Evolutionary conservation across 1,140 invertebrate genomes (phyloP).

Genomic region (Anadara kagoshimensis): DNA sequence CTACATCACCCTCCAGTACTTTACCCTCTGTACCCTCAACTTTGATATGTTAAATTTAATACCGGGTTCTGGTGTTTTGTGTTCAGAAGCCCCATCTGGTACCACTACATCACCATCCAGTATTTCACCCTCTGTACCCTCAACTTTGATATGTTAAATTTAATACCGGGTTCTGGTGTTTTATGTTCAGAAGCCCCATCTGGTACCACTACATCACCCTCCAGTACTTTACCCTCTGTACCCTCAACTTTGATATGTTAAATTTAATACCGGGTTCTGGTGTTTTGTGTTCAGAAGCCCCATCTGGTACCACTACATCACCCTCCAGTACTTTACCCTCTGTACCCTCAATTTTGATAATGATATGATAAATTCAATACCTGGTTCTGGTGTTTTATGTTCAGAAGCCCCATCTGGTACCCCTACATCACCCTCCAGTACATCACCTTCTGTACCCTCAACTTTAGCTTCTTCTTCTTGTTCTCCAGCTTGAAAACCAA

Average conservation of each 20-base stretch:
- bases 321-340: background rate
- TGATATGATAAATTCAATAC: too few species aligned
- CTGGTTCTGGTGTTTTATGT: conserved; percentile 48
- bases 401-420: background rate
- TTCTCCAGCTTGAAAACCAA: conserved; percentile 8
- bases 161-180: conserved; percentile 51
- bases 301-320: too few species aligned
- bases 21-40: conserved; percentile 39
- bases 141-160: too few species aligned
- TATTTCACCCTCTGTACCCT: background rate
- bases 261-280: too few species aligned
- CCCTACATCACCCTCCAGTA: conserved; percentile 22
- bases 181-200: conserved; percentile 12
- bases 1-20: conserved; percentile 21
- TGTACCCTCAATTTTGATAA: too few species aligned
- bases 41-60: too few species aligned
- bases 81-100: too few species aligned
- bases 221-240: conserved; percentile 28
- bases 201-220: conserved; percentile 11
- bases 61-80: too few species aligned
- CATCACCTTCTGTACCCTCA: conserved; percentile 39
- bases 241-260: conserved; percentile 31
- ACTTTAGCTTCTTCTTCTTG: conserved; percentile 16
- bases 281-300: too few species aligned
- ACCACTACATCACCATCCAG: background rate